These are phyloP conservation scores for Ianthella basta DNA, from an alignment of 37 sponge, comb jelly and placozoan genomes.

Conservation along the genomic window DNA sequence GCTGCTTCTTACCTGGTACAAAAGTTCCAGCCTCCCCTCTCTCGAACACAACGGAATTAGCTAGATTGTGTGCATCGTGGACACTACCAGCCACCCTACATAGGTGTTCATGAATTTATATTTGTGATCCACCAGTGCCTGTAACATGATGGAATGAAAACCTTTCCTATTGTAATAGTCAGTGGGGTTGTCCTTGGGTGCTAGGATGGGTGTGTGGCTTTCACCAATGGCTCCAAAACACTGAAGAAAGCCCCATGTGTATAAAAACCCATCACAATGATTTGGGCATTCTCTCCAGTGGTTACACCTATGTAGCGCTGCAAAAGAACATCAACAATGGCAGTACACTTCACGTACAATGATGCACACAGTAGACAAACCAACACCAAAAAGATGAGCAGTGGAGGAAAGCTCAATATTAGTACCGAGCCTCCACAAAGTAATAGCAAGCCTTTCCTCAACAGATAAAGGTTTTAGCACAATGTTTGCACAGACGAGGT, in stretches of 20 bases:
- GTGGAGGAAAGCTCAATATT: constrained; percentile 37
- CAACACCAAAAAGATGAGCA: constrained; percentile 54
- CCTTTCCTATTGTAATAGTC: constrained; percentile 65
- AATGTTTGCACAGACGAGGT: too few species aligned
- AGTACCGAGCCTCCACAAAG: constrained; percentile 37
- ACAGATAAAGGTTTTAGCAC: not conserved
- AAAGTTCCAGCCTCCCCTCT: not conserved
- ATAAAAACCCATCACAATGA: constrained; percentile 20
- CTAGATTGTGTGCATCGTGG: constrained; percentile 53
- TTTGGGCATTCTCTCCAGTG: constrained; percentile 1
- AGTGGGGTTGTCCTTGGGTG: constrained; percentile 37
- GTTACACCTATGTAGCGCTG: constrained; percentile 25
- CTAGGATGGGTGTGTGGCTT: constrained; percentile 36
- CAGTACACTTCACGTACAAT: constrained; percentile 40
- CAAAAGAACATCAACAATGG: constrained; percentile 27
- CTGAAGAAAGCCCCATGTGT: constrained; percentile 33
- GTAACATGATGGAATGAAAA: constrained; percentile 49
- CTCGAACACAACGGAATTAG: constrained; percentile 32
- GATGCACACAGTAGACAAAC: constrained; percentile 26
- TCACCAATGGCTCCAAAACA: constrained; percentile 55
- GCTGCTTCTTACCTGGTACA: not conserved
- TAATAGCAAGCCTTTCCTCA: constrained; percentile 39
- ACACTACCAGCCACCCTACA: constrained; percentile 66
- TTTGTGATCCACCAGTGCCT: constrained; percentile 45
- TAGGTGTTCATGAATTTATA: constrained; percentile 29